A percentile compares a stretch with the other conserved stretches of the same genome.
phyloP scores from a whole-genome alignment of 2,888 invertebrate species.

The Euphydryas editha region DNA sequence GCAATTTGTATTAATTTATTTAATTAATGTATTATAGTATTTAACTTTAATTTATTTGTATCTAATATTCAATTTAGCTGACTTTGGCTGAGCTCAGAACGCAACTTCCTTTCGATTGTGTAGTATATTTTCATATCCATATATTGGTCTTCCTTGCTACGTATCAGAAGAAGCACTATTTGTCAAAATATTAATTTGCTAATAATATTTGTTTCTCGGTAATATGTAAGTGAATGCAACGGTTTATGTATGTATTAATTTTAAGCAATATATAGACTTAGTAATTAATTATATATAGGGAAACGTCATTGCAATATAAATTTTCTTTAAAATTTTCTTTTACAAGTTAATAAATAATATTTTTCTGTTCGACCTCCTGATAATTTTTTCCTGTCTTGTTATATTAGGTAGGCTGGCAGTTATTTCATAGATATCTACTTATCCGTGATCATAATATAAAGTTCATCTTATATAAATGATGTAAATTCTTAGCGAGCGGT shows the following conservation, averaged over 20 bases:
- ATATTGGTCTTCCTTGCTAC: slow-evolving; percentile 1
- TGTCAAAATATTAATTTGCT: not conserved
- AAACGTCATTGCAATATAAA: not conserved
- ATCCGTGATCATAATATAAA: not conserved
- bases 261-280: slow-evolving; percentile 6
- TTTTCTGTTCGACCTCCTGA: not conserved
- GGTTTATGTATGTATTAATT: not conserved
- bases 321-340: not conserved
- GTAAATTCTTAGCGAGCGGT: too few relatives aligned
- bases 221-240: not conserved
- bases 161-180: slow-evolving; percentile 9
- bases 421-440: not conserved
- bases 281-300: not conserved
- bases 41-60: not conserved
- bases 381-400: not conserved
- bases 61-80: not conserved
- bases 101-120: not conserved
- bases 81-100: not conserved
- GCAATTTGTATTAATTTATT: too few relatives aligned
- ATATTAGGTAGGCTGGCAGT: not conserved
- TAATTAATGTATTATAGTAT: too few relatives aligned
- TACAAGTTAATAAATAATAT: not conserved
- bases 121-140: not conserved
- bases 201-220: slow-evolving; percentile 1
- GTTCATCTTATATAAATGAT: too few relatives aligned